phyloP scores from a whole-genome alignment of 2,888 invertebrate genomes.

The Melinaea menophilus region DNA sequence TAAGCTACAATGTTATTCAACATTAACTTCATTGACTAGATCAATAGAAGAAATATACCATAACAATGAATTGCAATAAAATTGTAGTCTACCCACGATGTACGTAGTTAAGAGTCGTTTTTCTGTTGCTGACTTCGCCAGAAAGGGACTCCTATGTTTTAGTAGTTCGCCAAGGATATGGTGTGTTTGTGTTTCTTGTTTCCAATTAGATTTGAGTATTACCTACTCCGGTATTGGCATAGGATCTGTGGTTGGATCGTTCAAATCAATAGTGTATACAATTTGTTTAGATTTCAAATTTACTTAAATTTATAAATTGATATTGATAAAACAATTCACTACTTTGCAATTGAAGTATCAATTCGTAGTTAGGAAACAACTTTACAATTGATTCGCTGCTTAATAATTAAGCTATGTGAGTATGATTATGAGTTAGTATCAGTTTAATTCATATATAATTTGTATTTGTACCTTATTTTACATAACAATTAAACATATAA shows the following conservation, averaged over 20 bases:
- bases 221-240: not conserved
- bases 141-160: slow-evolving; percentile 14
- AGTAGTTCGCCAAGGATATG: slow-evolving; percentile 17
- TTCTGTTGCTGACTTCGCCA: slow-evolving; percentile 20
- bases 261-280: not conserved
- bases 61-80: slow-evolving; percentile 20
- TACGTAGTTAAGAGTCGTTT: slow-evolving; percentile 15
- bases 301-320: no score
- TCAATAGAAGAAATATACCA: slow-evolving; percentile 15
- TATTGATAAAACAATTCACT: no score
- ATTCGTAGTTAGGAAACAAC: no score
- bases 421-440: no score
- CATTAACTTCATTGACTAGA: slow-evolving; percentile 10
- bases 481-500: no score
- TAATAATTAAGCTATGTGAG: no score
- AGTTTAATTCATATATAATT: no score
- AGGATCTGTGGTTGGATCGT: not conserved
- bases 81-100: slow-evolving; percentile 14
- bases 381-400: no score
- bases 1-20: not conserved
- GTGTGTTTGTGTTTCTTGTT: slow-evolving; percentile 15
- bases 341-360: no score
- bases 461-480: no score
- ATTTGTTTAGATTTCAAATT: no score
- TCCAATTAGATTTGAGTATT: not conserved